Evolutionary conservation across 92 coral and sea anemone genomes (phyloP).

Genomic region (Siderastrea radians): DNA sequence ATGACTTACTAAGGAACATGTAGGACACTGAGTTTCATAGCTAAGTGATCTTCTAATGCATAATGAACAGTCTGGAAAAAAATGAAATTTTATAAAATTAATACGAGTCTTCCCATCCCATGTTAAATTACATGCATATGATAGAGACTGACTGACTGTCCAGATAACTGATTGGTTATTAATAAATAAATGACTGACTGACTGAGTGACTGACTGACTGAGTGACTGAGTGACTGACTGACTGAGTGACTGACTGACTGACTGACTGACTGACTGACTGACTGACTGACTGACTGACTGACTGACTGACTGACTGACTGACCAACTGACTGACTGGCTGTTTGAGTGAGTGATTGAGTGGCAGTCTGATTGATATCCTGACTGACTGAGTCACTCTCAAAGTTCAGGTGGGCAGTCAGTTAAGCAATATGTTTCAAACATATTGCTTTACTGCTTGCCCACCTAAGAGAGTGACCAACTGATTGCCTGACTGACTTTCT

Average conservation of each 20-base stretch:
- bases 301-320: neutral
- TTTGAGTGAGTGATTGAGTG: no score
- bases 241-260: neutral
- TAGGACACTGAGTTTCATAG: conserved; percentile 83
- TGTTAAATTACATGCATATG: neutral
- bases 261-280: neutral
- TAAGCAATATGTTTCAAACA: no score
- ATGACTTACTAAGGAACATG: conserved; percentile 84
- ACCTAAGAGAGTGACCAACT: no score
- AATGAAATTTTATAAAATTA: no score
- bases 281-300: neutral
- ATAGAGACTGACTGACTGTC: no score
- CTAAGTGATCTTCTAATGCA: conserved; percentile 88
- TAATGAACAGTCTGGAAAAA: conserved; percentile 83
- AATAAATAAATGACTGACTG: neutral
- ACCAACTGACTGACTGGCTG: no score
- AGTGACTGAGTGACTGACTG: neutral
- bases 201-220: neutral
- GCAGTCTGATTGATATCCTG: neutral
- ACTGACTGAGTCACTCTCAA: neutral
- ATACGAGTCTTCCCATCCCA: no score
- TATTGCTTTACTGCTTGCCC: no score
- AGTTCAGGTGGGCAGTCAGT: no score
- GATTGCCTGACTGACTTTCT: neutral
- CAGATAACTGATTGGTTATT: no score